A percentile compares a stretch with the other conserved stretches of the same genome.
These are phyloP conservation scores for Phalacrocorax aristotelis DNA, from an alignment of 2,113 vertebrate species.

Conservation along the genomic window DNA sequence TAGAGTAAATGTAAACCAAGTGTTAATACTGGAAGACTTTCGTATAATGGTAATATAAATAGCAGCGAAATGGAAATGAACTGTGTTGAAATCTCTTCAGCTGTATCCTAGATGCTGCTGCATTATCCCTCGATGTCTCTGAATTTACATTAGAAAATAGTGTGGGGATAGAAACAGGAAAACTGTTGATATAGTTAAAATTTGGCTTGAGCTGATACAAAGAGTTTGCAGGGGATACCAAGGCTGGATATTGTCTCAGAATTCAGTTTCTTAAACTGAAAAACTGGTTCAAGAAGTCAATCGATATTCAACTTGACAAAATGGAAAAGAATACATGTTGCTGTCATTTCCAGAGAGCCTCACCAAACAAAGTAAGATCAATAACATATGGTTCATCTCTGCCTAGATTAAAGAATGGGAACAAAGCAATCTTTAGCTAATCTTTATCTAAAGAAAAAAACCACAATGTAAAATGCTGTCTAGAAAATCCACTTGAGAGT, in stretches of 20 bases:
- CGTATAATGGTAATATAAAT: background rate
- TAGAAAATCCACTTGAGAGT: background rate
- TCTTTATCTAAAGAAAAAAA: background rate
- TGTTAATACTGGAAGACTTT: background rate
- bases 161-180: background rate
- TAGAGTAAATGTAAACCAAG: background rate
- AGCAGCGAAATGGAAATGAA: background rate
- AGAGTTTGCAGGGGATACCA: background rate
- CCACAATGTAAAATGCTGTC: background rate
- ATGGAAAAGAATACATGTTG: background rate
- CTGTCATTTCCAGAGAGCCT: background rate
- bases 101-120: background rate
- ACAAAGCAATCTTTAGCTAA: conserved; percentile 17
- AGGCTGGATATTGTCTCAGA: background rate
- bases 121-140: background rate
- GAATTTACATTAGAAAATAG: background rate
- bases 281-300: background rate
- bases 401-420: background rate
- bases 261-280: background rate
- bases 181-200: background rate
- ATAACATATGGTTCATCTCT: background rate
- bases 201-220: background rate
- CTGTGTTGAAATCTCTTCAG: background rate
- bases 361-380: background rate
- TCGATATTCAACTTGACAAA: background rate